Evolutionary conservation across 2,113 vertebrate species (phyloP), one percentile per base, ranked within the genome.

Genomic region (Clupea harengus): DNA sequence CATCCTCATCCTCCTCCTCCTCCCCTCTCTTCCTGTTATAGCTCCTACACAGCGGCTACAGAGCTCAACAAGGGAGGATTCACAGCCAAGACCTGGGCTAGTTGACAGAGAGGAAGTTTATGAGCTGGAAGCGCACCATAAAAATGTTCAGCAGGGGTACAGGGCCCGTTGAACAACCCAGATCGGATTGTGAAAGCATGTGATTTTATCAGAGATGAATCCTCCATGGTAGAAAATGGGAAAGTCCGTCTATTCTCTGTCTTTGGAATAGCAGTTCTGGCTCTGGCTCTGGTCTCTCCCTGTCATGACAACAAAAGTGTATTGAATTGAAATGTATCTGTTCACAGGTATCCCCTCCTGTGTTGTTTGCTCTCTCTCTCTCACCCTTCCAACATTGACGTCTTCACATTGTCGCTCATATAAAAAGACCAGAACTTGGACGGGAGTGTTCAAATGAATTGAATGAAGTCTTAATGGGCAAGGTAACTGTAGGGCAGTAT

Each of bases 51-150:
- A 20, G 20, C 20, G 18, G 20, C 22, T 60, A 32, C 72, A 39
- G 11, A 39, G 28, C 72, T 78, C 32, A 39, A 17, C 3, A 10
- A 78, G 72, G 28, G 10, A 39, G 72, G 10, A 17, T 32, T 78
- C 72, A 39, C 11, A 78, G 28, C 72, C 72, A 78, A 39, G 72
- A 39, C 11, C 72, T 5, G 10, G 28, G 28, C 72, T 78, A 39
- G 72, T 32, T 78, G 72, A 78, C 72, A 78, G 28, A 78, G 10
- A 78, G 39, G 13, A 39, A 39, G 72, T 78, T 78, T 78, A 78
- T 78, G 72, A 78, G 72, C 72, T 44, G 28, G 72, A 78, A 72
- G 64, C 32, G 25, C 25, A 25, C 1, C 25, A 32, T 72, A 72
- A 72, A 72, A 32, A 72, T 13, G 64, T 72, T 32, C 64, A 72